A percentile compares a stretch with the other conserved stretches of the same genome.
These are phyloP conservation scores for Fregata magnificens DNA, from an alignment of 2,113 vertebrate genomes.

Conservation along the genomic window DNA sequence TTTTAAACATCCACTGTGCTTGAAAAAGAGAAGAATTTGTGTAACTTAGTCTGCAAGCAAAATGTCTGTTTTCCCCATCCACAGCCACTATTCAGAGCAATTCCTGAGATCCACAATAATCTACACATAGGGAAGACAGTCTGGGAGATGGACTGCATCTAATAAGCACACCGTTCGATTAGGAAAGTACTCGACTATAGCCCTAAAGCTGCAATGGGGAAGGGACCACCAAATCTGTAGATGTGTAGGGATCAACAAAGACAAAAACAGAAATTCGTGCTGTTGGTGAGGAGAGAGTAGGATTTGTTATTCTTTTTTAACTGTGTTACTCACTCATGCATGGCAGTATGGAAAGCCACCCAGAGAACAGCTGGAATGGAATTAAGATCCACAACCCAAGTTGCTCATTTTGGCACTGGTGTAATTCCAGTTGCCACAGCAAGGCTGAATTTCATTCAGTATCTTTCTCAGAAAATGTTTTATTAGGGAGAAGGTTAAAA, in stretches of 20 bases:
- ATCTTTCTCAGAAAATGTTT: neutral
- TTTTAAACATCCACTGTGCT: neutral
- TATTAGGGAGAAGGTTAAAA: neutral
- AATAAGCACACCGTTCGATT: neutral
- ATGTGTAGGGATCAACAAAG: neutral
- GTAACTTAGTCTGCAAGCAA: neutral
- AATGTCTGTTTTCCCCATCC: conserved; percentile 8
- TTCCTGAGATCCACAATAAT: neutral
- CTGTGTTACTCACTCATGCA: neutral
- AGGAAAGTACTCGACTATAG: neutral
- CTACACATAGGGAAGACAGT: neutral
- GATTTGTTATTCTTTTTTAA: neutral
- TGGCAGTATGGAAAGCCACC: neutral
- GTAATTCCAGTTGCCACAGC: neutral
- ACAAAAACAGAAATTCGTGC: neutral
- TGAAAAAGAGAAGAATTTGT: neutral
- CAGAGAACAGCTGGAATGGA: neutral
- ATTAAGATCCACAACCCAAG: neutral
- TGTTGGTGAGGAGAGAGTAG: neutral
- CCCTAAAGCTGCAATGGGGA: neutral
- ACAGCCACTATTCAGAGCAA: neutral
- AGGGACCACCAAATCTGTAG: neutral
- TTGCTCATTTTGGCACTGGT: neutral
- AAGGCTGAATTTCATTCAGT: neutral
- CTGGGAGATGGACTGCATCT: neutral